Base-by-base conservation (phyloP, 1,140 invertebrate species). In the Charaxes varanes region DNA sequence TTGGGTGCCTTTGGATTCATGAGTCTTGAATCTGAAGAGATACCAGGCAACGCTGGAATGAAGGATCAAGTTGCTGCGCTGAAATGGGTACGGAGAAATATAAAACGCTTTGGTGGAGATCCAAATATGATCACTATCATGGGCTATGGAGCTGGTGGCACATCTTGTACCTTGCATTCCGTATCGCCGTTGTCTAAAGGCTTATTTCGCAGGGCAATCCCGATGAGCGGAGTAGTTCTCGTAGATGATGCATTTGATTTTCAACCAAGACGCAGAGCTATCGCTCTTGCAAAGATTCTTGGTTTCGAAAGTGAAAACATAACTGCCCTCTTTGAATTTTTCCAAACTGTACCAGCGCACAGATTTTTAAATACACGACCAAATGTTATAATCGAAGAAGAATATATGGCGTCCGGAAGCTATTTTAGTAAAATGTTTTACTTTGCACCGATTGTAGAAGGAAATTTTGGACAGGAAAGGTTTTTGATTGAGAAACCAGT, bases 121-220 rank as follows among this genome's bases (percentile, higher is more conserved):
- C 87, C 89, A 0, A 62, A 89, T 2, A 86, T 87, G 49, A 87
- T 95, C 0, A 95, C 94, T 0, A 67, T 96, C n/a, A 90, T 94
- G 52, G 93, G 93, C 6, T 88, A 92, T 45, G 87, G 85, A 28
- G 87, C 90, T 2, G 92, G 91, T 2, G 88, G 84, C 6, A 86
- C 87, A 0, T 57, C 61, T 0, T 36, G 41, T 19, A 26, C 42
- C 7, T 33, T 63, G n/a, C 71, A 68, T 7, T 14, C 62, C 4
- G 13, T 72, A 14, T 72, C 71, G 1, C 71, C 33, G 77, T 86
- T 35, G 85, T 86, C 17, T 64, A 87, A 43, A 71, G 69, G 64
- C 3, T 53, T 77, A 1, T 69, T 63, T 32, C 54, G 60, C 35
- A 51, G 55, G 30, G 58, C 50, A 12, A 64, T 68, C 4, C 7